phyloP scores from a whole-genome alignment of 1,140 invertebrate species.

The Carcinoscorpius rotundicauda region DNA sequence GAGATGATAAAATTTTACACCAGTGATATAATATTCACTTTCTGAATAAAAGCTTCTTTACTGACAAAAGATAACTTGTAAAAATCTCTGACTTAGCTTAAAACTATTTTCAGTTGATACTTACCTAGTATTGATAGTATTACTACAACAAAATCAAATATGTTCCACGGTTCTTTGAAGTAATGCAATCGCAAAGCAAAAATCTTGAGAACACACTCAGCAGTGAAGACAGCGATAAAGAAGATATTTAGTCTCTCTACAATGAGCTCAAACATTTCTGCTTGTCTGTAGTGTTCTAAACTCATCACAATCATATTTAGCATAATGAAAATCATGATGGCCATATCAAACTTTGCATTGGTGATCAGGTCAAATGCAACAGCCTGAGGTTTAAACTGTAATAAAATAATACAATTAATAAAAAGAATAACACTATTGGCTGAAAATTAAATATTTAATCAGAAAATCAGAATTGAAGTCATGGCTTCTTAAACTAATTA shows the following conservation, averaged over 20 bases:
- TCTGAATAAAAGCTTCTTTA: too few species aligned
- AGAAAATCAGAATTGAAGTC: too few species aligned
- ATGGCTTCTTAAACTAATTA: conserved; percentile 50
- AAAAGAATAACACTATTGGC: too few species aligned
- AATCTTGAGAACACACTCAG: conserved; percentile 94
- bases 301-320: conserved; percentile 99
- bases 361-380: conserved; percentile 94
- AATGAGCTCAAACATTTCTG: conserved; percentile 62
- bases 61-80: too few species aligned
- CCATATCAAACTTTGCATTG: conserved; percentile 98
- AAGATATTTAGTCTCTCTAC: conserved; percentile 87
- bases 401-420: conserved; percentile 32
- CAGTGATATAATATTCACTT: too few species aligned
- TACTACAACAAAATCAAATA: conserved; percentile 98
- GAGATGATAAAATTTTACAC: too few species aligned
- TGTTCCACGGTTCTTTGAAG: conserved; percentile 98
- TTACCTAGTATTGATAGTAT: conserved; percentile 94
- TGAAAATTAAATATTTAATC: too few species aligned
- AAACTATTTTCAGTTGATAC: conserved; percentile 24
- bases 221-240: conserved; percentile 96
- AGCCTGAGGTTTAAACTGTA: conserved; percentile 86
- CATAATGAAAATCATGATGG: conserved; percentile 97
- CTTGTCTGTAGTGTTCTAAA: conserved; percentile 86
- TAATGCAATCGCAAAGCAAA: conserved; percentile 94
- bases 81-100: too few species aligned